phyloP scores from a whole-genome alignment of 1,140 invertebrate genomes.

The Melitaea cinxia region DNA sequence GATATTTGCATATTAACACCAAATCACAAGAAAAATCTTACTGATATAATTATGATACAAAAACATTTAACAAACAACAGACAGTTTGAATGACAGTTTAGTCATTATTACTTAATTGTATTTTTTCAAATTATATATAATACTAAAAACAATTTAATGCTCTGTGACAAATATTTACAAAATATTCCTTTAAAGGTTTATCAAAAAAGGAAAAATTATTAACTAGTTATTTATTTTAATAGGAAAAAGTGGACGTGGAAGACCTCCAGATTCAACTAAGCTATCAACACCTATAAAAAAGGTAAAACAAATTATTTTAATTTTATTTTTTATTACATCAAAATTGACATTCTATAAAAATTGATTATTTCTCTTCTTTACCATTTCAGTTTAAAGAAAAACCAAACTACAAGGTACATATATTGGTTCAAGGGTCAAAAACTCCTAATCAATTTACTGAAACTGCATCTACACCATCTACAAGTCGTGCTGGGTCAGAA shows the following conservation, averaged over 20 bases:
- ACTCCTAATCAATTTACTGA: constrained; percentile 45
- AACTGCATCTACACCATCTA: constrained; percentile 52
- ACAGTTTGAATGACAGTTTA: no score
- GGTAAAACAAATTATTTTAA: constrained; percentile 44
- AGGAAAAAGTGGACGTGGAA: constrained; percentile 42
- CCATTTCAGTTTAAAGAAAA: constrained; percentile 79
- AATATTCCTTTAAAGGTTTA: no score
- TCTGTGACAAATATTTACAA: no score
- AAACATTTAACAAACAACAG: no score
- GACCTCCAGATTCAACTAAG: constrained; percentile 41
- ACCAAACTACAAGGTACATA: constrained; percentile 85
- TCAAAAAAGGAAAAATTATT: no score
- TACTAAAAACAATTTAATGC: no score
- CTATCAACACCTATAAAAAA: constrained; percentile 54
- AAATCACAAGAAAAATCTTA: no score
- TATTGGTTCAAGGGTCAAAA: constrained; percentile 80
- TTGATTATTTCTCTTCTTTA: constrained; percentile 18
- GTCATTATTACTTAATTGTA: no score
- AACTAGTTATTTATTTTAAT: not conserved
- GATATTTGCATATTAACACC: no score
- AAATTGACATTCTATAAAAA: constrained; percentile 1
- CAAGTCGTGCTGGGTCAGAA: constrained; percentile 55
- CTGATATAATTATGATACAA: no score
- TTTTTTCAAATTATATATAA: no score
- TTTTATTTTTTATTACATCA: constrained; percentile 20